phyloP scores from a whole-genome alignment of 2,113 vertebrate species.

The Oncorhynchus clarkii region DNA sequence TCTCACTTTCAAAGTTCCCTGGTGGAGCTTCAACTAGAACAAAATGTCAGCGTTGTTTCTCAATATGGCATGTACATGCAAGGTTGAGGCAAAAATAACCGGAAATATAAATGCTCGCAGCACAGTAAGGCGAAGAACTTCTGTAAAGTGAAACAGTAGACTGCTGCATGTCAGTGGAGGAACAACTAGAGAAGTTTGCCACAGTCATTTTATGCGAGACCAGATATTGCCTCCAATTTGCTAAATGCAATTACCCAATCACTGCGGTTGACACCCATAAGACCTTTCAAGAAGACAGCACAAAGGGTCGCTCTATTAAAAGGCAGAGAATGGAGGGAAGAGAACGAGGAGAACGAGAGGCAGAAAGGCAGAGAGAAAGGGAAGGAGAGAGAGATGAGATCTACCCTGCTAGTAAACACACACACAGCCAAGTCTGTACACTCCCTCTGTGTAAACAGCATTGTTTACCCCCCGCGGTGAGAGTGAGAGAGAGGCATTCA shows the following conservation, averaged over 20 bases:
- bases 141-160: not conserved
- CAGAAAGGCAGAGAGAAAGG: not conserved
- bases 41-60: too few species aligned
- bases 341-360: not conserved
- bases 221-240: not conserved
- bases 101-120: not conserved
- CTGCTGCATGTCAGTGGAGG: not conserved
- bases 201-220: not conserved
- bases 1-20: too few species aligned
- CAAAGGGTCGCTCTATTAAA: constrained; percentile 1
- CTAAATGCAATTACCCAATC: constrained; percentile 8
- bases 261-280: not conserved
- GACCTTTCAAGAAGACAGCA: constrained; percentile 4
- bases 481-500: not conserved
- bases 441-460: not conserved
- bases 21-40: too few species aligned
- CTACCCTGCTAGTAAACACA: constrained; percentile 26
- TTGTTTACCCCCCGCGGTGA: too few species aligned
- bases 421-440: not conserved
- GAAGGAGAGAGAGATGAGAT: constrained; percentile 43
- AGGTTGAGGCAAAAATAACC: not conserved
- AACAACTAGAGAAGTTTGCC: not conserved
- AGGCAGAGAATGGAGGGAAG: not conserved
- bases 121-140: not conserved
- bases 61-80: not conserved